phyloP scores from a whole-genome alignment of 2,888 invertebrate genomes.

The Theodoxus fluviatilis region DNA sequence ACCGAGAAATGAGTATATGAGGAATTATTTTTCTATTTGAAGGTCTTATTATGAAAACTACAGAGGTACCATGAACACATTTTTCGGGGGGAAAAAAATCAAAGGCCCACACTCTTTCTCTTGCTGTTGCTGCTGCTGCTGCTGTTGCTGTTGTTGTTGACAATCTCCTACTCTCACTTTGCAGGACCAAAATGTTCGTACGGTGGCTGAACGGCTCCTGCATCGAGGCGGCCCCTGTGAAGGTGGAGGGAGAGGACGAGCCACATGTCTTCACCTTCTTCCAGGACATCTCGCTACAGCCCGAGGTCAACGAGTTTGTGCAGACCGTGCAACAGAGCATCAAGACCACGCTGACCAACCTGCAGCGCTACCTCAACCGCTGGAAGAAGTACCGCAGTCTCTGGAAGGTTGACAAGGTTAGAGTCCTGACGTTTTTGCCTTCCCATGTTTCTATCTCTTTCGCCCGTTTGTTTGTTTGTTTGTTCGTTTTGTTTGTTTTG shows the following conservation, averaged over 20 bases:
- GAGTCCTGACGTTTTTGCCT: neutral
- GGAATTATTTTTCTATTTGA: too few species aligned
- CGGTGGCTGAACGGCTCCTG: conserved; percentile 89
- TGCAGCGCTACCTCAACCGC: conserved; percentile 72
- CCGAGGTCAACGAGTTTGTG: conserved; percentile 75
- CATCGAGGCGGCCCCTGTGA: conserved; percentile 75
- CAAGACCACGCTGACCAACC: conserved; percentile 74
- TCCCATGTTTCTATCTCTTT: neutral
- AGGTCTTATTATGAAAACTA: too few species aligned
- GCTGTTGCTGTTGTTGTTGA: too few species aligned
- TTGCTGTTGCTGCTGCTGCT: too few species aligned
- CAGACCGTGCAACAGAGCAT: conserved; percentile 75
- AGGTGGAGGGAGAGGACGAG: conserved; percentile 71
- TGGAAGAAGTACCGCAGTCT: conserved; percentile 65
- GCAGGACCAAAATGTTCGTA: conserved; percentile 77
- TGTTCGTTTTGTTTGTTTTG: neutral
- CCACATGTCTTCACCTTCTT: conserved; percentile 79
- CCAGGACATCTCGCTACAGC: conserved; percentile 78
- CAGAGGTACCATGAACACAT: too few species aligned
- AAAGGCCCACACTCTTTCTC: too few species aligned
- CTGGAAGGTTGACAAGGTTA: conserved; percentile 65
- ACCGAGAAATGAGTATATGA: too few species aligned
- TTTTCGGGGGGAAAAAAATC: too few species aligned
- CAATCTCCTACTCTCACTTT: too few species aligned
- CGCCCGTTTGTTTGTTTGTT: neutral